Conservation (phyloP, 1,140 invertebrate genomes). For the Rhynchophorus ferrugineus region DNA sequence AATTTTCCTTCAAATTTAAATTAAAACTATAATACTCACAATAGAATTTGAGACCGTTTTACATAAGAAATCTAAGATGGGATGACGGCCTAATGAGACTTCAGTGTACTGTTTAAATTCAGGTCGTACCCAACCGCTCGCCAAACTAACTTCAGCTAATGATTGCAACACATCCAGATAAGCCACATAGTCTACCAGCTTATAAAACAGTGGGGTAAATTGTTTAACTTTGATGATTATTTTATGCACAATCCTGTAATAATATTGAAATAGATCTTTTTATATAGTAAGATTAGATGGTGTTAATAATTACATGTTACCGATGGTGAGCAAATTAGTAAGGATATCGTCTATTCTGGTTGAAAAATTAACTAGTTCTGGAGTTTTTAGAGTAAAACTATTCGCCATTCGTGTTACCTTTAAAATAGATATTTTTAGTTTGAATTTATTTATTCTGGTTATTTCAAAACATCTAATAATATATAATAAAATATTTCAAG, state of each 20-base stretch:
- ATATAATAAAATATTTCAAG: too few species aligned
- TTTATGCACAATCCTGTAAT: slow-evolving; percentile 53
- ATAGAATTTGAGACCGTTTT: slow-evolving; percentile 67
- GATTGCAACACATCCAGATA: slow-evolving; percentile 71
- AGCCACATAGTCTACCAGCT: slow-evolving; percentile 69
- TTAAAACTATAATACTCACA: slow-evolving; percentile 45
- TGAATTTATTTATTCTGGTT: neutral
- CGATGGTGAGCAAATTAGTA: slow-evolving; percentile 72
- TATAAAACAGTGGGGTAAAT: slow-evolving; percentile 68
- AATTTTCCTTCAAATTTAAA: too few species aligned
- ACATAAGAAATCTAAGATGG: slow-evolving; percentile 62
- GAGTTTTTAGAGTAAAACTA: slow-evolving; percentile 63
- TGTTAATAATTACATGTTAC: slow-evolving; percentile 67
- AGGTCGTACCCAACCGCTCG: slow-evolving; percentile 59
- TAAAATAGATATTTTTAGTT: slow-evolving; percentile 8
- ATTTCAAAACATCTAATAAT: too few species aligned
- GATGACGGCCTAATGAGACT: slow-evolving; percentile 67
- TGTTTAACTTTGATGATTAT: slow-evolving; percentile 55
- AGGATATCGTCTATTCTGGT: slow-evolving; percentile 63
- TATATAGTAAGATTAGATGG: too few species aligned
- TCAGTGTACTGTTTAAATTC: slow-evolving; percentile 59
- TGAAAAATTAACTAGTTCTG: slow-evolving; percentile 61
- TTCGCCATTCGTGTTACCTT: slow-evolving; percentile 28
- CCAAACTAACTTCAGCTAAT: slow-evolving; percentile 58
- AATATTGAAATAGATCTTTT: slow-evolving; percentile 5